These are phyloP conservation scores for Typhlomys cinereus DNA, from an alignment of 2,113 vertebrate species.

Conservation along the genomic window DNA sequence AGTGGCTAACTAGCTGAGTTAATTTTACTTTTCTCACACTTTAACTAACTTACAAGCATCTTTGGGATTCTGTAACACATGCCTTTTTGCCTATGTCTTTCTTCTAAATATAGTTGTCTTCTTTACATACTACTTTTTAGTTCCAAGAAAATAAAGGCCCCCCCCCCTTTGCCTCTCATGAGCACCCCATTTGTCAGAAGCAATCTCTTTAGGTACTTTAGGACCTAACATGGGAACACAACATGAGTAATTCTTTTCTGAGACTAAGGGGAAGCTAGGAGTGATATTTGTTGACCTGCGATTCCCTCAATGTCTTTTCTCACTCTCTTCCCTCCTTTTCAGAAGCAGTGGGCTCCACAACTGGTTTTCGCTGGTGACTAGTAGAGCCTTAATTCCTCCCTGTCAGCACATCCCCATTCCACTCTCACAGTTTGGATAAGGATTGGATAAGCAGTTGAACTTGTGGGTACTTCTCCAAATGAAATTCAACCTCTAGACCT, in stretches of 20 bases:
- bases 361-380: constrained; percentile 55
- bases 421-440: constrained; percentile 75
- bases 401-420: constrained; percentile 75
- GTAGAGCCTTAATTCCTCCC: constrained; percentile 73
- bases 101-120: not conserved
- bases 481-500: constrained; percentile 80
- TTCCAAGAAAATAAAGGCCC: not conserved
- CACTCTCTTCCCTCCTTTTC: not conserved
- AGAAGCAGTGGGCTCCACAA: constrained; percentile 21
- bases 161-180: not conserved
- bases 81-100: not conserved
- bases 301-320: not conserved
- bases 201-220: not conserved
- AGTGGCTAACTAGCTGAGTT: not conserved
- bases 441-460: constrained; percentile 74
- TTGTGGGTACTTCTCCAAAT: constrained; percentile 69
- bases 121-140: not conserved
- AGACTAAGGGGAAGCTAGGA: not conserved
- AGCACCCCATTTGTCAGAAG: constrained; percentile 50
- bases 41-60: not conserved
- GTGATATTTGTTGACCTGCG: constrained; percentile 3
- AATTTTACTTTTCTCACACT: not conserved
- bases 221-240: not conserved
- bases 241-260: not conserved
- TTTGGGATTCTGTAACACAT: not conserved